Base-by-base conservation (phyloP, 1,140 invertebrate species). In the Euwallacea similis region DNA sequence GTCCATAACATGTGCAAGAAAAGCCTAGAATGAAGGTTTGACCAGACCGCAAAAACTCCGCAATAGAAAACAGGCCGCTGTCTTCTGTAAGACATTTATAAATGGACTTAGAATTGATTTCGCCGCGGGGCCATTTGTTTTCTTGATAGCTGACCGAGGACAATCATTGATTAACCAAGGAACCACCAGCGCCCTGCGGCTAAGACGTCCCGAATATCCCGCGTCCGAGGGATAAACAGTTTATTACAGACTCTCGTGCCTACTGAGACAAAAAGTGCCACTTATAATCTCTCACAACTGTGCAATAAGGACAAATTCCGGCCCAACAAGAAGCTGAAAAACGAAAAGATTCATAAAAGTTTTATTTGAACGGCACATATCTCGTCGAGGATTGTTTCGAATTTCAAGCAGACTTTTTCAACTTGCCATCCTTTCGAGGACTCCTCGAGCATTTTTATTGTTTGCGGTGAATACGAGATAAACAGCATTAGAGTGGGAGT, bases 121-220 rank as follows among this genome's bases (percentile, higher is more conserved):
- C 77, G 69, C 70, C 71, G 71, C 74, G 73, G 76, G 75, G 75
- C 76, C 77, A 78, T 78, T 78, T 77, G 74, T 78, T 75, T 76
- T 73, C 7, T 55, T 70, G 46, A 70, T 70, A 58, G 47, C 46
- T 15, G 44, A 71, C 46, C 55, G 66, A 74, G 70, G 73, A 73
- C 73, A 69, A 55, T 63, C 53, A 66, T 75, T 76, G 73, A 74
- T 76, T 74, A 76, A 76, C 75, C 63, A 60, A 68, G 41, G 71
- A 69, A 65, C 68, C 75, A 54, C 70, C 50, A 69, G 66, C 60
- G 44, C 43, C 16, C 59, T 53, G 44, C 47, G 60, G 73, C 55
- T 60, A 72, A 72, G 50, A 69, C 21, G 21, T 33, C 21, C 21
- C 21, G 4, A 33, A 33, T 33, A 33, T 33, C 21, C 21, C 21